Evolutionary conservation across 2,113 vertebrate genomes (phyloP).

Genomic region (Leptobrachium leishanense): DNA sequence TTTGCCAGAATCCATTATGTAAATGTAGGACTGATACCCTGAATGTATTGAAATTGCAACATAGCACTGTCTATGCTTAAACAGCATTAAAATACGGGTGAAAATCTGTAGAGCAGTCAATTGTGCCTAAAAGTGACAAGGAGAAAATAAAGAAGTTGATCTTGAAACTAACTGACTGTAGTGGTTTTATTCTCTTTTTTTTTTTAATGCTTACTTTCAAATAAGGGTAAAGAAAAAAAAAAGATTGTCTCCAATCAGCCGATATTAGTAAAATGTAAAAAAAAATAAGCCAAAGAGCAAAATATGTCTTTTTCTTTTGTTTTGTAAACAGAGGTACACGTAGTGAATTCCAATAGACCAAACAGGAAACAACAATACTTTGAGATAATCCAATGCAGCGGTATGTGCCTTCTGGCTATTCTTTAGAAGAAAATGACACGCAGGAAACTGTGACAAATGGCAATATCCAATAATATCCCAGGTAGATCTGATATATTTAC

Average conservation of each 20-base stretch:
- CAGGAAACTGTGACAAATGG: constrained; percentile 57
- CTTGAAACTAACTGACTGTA: constrained; percentile 4
- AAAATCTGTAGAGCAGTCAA: constrained; percentile 36
- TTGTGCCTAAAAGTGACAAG: constrained; percentile 29
- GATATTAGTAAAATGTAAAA: background rate
- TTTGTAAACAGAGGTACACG: constrained; percentile 20
- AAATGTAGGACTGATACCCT: constrained; percentile 44
- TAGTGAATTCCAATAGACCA: constrained; percentile 36
- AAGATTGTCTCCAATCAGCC: background rate
- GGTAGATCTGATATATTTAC: constrained; percentile 50
- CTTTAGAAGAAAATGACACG: constrained; percentile 57
- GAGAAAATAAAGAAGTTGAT: constrained; percentile 21
- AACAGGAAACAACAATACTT: constrained; percentile 45
- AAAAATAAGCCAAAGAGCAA: background rate
- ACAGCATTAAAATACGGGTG: constrained; percentile 41
- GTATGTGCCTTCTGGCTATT: constrained; percentile 57
- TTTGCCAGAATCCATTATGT: constrained; percentile 50
- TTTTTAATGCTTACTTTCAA: no score
- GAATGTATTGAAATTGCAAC: constrained; percentile 46
- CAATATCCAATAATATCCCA: constrained; percentile 62
- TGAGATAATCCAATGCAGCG: constrained; percentile 49
- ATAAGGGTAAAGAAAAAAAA: background rate
- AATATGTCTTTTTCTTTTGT: background rate
- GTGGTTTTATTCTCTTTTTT: constrained; percentile 11
- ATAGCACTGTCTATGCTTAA: constrained; percentile 44